Evolutionary conservation across 1,140 invertebrate genomes (phyloP).

Genomic region (Cotesia glomerata): DNA sequence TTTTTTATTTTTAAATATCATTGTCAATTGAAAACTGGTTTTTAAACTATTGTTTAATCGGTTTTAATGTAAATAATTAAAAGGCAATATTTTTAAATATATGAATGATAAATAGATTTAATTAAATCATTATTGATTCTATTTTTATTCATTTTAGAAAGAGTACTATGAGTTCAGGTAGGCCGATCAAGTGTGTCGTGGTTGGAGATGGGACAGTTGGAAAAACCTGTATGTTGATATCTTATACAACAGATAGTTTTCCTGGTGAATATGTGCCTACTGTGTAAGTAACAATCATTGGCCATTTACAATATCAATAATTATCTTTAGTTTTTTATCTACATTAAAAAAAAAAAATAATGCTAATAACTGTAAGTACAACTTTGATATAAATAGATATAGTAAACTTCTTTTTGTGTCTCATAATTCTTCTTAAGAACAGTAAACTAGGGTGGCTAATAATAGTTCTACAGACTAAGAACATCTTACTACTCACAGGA

Average conservation of each 20-base stretch:
- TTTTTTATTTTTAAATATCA: no score
- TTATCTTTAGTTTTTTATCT: neutral
- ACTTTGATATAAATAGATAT: slow-evolving; percentile 16
- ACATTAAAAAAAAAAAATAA: neutral
- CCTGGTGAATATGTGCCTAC: slow-evolving; percentile 97
- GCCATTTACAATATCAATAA: slow-evolving; percentile 14
- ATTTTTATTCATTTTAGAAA: slow-evolving; percentile 7
- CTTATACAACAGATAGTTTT: slow-evolving; percentile 98
- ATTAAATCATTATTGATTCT: slow-evolving; percentile 3
- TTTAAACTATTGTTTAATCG: no score
- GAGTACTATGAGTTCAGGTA: slow-evolving; percentile 75
- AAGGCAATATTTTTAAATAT: neutral
- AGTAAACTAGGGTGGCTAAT: slow-evolving; percentile 50
- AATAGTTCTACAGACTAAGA: slow-evolving; percentile 51
- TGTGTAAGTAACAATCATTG: slow-evolving; percentile 73
- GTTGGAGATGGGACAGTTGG: slow-evolving; percentile 93
- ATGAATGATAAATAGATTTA: neutral
- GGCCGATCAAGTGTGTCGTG: slow-evolving; percentile 96
- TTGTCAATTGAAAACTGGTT: no score
- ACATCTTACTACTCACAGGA: slow-evolving; percentile 48
- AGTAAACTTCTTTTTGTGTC: slow-evolving; percentile 21
- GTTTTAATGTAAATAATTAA: no score
- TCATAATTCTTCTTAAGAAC: slow-evolving; percentile 36
- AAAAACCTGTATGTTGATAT: slow-evolving; percentile 99
- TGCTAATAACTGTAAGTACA: slow-evolving; percentile 25